A percentile compares a stretch with the other conserved stretches of the same genome.
These are phyloP conservation scores for Frankliniella fusca DNA, from an alignment of 2,888 invertebrate species.

Conservation along the genomic window DNA sequence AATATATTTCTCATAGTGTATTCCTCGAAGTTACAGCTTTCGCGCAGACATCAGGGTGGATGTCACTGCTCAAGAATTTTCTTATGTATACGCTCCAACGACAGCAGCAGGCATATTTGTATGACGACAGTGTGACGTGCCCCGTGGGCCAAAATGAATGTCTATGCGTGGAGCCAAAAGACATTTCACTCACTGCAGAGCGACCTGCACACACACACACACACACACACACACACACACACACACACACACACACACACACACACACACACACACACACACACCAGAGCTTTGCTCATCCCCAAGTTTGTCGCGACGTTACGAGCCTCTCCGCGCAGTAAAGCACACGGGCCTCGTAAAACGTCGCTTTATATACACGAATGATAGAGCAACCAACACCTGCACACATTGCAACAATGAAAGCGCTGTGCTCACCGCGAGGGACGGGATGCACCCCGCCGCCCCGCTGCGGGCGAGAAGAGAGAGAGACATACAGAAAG, in stretches of 20 bases:
- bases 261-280: neutral
- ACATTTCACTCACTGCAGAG: neutral
- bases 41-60: too few species aligned
- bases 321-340: neutral
- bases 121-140: too few species aligned
- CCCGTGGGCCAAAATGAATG: too few species aligned
- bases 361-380: neutral
- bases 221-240: neutral
- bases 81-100: too few species aligned
- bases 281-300: neutral
- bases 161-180: neutral
- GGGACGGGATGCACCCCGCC: too few species aligned
- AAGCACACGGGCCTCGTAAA: conserved; percentile 11
- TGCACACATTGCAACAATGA: neutral
- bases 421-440: too few species aligned
- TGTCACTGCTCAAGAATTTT: too few species aligned
- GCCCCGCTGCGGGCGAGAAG: too few species aligned
- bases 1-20: too few species aligned
- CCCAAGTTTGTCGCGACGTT: conserved; percentile 1
- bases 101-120: too few species aligned
- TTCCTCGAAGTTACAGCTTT: too few species aligned
- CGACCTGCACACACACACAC: neutral
- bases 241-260: neutral
- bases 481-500: neutral
- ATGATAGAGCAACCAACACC: conserved; percentile 12